Evolutionary conservation across 2,888 invertebrate species (phyloP).

Genomic region (Phania funesta): DNA sequence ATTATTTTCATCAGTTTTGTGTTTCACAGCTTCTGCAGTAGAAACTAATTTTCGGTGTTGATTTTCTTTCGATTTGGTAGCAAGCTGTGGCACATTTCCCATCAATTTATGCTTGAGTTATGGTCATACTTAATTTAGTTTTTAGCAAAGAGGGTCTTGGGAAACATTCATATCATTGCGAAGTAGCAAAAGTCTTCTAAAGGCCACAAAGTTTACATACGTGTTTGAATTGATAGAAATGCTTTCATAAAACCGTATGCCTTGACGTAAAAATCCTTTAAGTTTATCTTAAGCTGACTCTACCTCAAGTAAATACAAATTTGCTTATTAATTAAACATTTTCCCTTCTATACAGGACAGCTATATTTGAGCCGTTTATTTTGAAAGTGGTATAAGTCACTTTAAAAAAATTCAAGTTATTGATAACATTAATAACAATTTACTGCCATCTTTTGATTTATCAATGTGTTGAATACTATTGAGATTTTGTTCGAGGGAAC

Average conservation of each 20-base stretch:
- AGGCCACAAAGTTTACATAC: slow-evolving; percentile 19
- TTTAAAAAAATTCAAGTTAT: too few species aligned
- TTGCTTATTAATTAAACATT: slow-evolving; percentile 9
- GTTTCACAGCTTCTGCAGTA: slow-evolving; percentile 63
- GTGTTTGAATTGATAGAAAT: slow-evolving; percentile 36
- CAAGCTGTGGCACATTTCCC: slow-evolving; percentile 60
- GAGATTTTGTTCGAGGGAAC: too few species aligned
- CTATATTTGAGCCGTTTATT: too few species aligned
- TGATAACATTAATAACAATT: too few species aligned
- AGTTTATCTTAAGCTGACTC: slow-evolving; percentile 21
- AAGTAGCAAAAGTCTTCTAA: background rate
- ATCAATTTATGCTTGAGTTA: slow-evolving; percentile 78
- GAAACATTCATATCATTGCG: slow-evolving; percentile 52
- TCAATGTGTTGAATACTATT: too few species aligned
- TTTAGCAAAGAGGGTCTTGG: slow-evolving; percentile 42
- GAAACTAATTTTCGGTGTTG: slow-evolving; percentile 42
- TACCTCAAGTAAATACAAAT: slow-evolving; percentile 7
- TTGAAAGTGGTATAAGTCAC: too few species aligned
- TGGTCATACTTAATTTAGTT: slow-evolving; percentile 72
- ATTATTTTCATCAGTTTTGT: slow-evolving; percentile 41
- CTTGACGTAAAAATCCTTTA: slow-evolving; percentile 8
- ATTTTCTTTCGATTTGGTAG: slow-evolving; percentile 61
- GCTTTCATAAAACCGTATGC: background rate
- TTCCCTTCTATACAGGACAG: too few species aligned
- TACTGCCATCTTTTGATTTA: too few species aligned